phyloP scores from a whole-genome alignment of 2,797 vertebrate genomes.

The Gymnopithys bicolor region DNA sequence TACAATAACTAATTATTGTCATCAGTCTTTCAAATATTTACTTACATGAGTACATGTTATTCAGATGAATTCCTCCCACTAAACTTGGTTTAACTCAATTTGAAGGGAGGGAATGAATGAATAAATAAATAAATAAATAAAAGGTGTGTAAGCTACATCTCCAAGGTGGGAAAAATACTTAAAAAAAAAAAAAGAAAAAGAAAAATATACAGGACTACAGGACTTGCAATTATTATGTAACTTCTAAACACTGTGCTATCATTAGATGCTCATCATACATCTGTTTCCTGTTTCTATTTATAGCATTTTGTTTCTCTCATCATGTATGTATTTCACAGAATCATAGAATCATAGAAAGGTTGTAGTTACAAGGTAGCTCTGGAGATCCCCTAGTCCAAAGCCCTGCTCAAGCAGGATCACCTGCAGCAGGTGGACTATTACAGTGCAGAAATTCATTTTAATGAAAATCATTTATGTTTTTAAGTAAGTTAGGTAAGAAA shows the following conservation, averaged over 20 bases:
- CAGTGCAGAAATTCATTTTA: not conserved
- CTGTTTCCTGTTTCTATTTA: not conserved
- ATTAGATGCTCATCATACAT: not conserved
- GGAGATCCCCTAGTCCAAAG: not conserved
- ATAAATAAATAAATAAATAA: not conserved
- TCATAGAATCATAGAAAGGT: not conserved
- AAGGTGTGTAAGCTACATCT: not conserved
- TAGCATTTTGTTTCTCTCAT: not conserved
- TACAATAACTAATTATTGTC: not conserved
- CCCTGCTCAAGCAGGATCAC: not conserved
- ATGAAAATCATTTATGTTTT: not conserved
- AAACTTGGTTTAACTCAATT: not conserved
- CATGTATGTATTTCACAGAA: not conserved
- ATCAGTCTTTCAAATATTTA: slow-evolving; percentile 20
- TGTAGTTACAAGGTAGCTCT: not conserved
- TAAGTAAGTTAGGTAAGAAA: not conserved
- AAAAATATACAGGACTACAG: not conserved
- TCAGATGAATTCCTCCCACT: not conserved
- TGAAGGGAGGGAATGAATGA: not conserved
- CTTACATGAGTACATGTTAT: not conserved
- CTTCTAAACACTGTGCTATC: not conserved
- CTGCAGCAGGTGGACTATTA: not conserved
- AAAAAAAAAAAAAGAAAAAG: not conserved
- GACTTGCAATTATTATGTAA: not conserved
- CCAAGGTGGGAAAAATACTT: not conserved